These are phyloP conservation scores for Pampus argenteus DNA, from an alignment of 2,797 vertebrate species.

Conservation along the genomic window DNA sequence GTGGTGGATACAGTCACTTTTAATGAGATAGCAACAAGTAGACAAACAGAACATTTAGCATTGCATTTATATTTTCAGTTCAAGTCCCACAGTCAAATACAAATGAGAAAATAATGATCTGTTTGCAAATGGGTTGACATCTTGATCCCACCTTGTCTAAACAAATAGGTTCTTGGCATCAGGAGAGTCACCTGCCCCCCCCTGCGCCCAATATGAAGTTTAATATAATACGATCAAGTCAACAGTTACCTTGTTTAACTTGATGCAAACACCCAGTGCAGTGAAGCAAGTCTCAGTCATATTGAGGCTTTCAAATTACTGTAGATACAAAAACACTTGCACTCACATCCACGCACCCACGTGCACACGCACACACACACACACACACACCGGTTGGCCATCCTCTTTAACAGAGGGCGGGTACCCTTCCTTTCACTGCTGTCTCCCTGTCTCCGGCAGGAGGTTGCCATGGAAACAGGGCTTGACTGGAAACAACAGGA, in stretches of 20 bases:
- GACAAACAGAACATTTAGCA: slow-evolving; percentile 49
- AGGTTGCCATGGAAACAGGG: slow-evolving; percentile 91
- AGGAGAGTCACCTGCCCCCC: background rate
- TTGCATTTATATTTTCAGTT: slow-evolving; percentile 15
- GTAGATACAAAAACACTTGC: slow-evolving; percentile 43
- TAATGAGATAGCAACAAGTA: slow-evolving; percentile 53
- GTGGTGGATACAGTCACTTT: slow-evolving; percentile 71
- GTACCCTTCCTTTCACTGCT: slow-evolving; percentile 85
- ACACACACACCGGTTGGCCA: slow-evolving; percentile 83
- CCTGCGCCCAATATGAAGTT: slow-evolving; percentile 6
- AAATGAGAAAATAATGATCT: slow-evolving; percentile 6
- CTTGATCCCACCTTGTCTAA: background rate
- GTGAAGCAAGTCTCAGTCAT: slow-evolving; percentile 47
- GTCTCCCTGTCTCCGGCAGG: slow-evolving; percentile 84
- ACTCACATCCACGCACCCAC: slow-evolving; percentile 41
- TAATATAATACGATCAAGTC: slow-evolving; percentile 16
- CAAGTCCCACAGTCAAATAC: background rate
- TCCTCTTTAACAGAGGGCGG: slow-evolving; percentile 85
- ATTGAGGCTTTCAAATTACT: slow-evolving; percentile 51
- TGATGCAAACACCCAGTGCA: slow-evolving; percentile 24
- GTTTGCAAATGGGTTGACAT: background rate
- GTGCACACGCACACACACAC: slow-evolving; percentile 33
- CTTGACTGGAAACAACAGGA: slow-evolving; percentile 90
- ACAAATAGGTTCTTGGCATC: slow-evolving; percentile 30
- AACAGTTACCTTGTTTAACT: slow-evolving; percentile 38